phyloP scores from a whole-genome alignment of 2,113 vertebrate species.

The Ramphastos sulfuratus region DNA sequence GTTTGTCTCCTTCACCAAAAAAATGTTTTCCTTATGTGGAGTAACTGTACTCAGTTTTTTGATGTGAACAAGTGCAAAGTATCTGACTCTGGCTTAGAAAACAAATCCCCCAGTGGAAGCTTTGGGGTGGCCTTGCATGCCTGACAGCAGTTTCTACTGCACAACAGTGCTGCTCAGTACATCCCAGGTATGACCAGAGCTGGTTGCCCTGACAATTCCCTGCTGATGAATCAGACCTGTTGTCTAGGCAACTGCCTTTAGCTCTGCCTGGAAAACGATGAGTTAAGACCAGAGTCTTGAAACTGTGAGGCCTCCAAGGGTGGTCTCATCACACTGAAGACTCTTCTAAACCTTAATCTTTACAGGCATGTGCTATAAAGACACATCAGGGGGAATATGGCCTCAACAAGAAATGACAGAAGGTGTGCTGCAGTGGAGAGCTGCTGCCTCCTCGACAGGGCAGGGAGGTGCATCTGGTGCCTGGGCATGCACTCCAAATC shows the following conservation, averaged over 20 bases:
- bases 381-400: background rate
- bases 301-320: background rate
- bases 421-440: background rate
- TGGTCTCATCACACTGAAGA: background rate
- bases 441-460: background rate
- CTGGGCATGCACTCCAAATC: accelerated
- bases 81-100: background rate
- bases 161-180: background rate
- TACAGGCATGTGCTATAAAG: background rate
- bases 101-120: background rate
- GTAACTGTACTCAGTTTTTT: background rate
- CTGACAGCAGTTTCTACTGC: background rate
- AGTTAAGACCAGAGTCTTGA: background rate
- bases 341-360: background rate
- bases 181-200: background rate
- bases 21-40: background rate
- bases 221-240: constrained; percentile 37
- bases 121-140: background rate
- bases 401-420: background rate
- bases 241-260: constrained; percentile 53
- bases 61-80: background rate
- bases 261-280: background rate
- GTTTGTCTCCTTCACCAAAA: background rate
- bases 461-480: too few relatives aligned
- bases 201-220: constrained; percentile 14